Base-by-base conservation (phyloP, 2,113 vertebrate genomes). In the Eulemur rufifrons region DNA sequence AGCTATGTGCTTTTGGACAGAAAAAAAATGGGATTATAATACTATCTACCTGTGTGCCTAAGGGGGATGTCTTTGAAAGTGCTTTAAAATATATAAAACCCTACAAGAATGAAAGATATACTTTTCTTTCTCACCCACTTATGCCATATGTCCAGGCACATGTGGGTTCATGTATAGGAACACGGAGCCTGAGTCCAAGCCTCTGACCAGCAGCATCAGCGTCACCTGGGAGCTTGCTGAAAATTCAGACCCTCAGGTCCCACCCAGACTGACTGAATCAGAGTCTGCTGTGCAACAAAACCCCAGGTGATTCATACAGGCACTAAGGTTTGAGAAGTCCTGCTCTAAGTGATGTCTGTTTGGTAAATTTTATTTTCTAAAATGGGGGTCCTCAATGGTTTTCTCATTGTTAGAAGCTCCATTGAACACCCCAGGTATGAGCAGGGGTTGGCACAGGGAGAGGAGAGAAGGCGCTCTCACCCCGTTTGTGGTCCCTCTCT, bases 81-180 rank as follows among this genome's bases (percentile, higher is more conserved):
- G 8, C 45, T 88, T 37, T 32, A n/a, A 88, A 89, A 61, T 37
- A 17, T 20, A 32, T 9, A 86, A 80, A 86, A 17, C 20, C 6
- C 7, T 23, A 1, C 21, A 77, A 64, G 47, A 74, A 42, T 1
- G 23, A 21, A 32, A 71, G 9, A 0, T 21, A 1, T 45, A 3
- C 9, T 52, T 82, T n/a, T 39, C 39, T 47, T 11, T 76, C 56
- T 64, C 17, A 2, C 5, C 42, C 10, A 34, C 27, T 21, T 50
- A 0, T 4, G 1, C 7, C 15, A 20, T 20, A 17, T 0, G 3
- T 0, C 23, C 25, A 63, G 69, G 37, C 12, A 39, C 0, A 2
- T 8, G 10, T 25, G 8, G 13, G 27, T 54, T 29, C 0, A 6
- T 5, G 27, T 15, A 15, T 14, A 73, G 3, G 47, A 37, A 71